Base-by-base conservation (phyloP, 2,113 vertebrate genomes). In the Mola mola region DNA sequence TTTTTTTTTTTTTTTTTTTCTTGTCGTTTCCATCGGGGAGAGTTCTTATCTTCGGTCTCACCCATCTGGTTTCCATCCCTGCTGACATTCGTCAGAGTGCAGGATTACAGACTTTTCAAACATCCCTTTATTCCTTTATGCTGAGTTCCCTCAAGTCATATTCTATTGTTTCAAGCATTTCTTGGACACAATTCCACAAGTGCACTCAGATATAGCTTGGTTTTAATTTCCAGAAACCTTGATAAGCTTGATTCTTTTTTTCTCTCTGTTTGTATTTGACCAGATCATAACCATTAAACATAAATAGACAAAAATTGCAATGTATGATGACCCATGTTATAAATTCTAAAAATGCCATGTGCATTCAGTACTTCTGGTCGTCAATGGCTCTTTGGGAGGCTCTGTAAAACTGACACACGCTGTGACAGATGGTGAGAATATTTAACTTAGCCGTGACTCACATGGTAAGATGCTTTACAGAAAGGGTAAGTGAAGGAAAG, bases 21-120 rank as follows among this genome's bases (percentile, higher is more conserved):
- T 33, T 10, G 10, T 19, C 47, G 53, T 63, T 65, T 8, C 46
- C 50, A 50, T 49, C 2, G 5, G 43, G 59, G 56, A 63, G 74
- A 49, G 31, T 22, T 86, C 64, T 84, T 82, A 82, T 87, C 85
- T 46, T 65, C 74, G 26, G 37, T 66, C 73, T 72, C 68, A 49
- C 52, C 62, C 82, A 82, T 87, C 85, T 85, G 85, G 79, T 82
- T 84, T 86, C 66, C 28, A 60, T 87, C 77, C 43, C 17, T 21
- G 58, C 25, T 71, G 67, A 83, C 67, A 58, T 68, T 21, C 72
- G 68, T 76, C 79, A 41, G 66, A 50, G 57, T 49, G 34, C 70
- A 51, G 34, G 33, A 41, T 24, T 42, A 13, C 29, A 66, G 43
- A 22, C 49, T 60, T 48, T 58, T 62, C 48, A 60, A 46, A 65